These are phyloP conservation scores for Malacosoma neustria DNA, from an alignment of 2,888 invertebrate genomes.

Conservation along the genomic window DNA sequence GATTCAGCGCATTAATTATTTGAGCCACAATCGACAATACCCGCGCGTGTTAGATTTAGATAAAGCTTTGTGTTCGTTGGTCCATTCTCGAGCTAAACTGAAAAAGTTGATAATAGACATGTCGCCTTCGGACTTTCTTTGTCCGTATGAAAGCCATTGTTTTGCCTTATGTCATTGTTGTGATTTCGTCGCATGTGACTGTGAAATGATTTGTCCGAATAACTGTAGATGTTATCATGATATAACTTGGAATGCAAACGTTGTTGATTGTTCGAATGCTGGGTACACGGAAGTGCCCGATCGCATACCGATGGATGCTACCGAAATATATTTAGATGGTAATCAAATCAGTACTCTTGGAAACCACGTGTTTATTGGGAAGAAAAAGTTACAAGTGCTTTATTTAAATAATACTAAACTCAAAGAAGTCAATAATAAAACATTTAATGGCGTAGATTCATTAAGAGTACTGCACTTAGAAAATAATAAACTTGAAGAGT, in stretches of 20 bases:
- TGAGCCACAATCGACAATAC: conserved; percentile 83
- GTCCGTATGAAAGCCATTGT: conserved; percentile 87
- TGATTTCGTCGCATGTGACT: conserved; percentile 92
- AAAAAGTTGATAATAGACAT: conserved; percentile 82
- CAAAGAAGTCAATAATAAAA: conserved; percentile 83
- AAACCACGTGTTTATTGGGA: conserved; percentile 90
- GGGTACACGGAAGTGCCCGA: conserved; percentile 83
- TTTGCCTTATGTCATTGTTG: conserved; percentile 93
- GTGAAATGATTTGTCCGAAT: conserved; percentile 91
- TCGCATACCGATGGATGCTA: conserved; percentile 91
- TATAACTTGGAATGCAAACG: conserved; percentile 88
- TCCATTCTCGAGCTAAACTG: conserved; percentile 79
- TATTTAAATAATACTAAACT: conserved; percentile 86
- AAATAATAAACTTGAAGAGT: conserved; percentile 81
- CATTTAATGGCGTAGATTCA: conserved; percentile 85
- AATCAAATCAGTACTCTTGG: conserved; percentile 85
- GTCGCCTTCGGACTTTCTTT: conserved; percentile 85
- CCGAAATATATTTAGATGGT: conserved; percentile 90
- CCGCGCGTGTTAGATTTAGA: conserved; percentile 87
- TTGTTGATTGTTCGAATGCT: conserved; percentile 86
- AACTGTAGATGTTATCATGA: conserved; percentile 92
- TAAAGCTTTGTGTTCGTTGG: conserved; percentile 82
- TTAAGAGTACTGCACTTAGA: conserved; percentile 85
- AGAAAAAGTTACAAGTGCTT: conserved; percentile 85
- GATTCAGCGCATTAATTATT: conserved; percentile 85